Conservation (phyloP, 2,113 vertebrate genomes). For the Podarcis raffonei region DNA sequence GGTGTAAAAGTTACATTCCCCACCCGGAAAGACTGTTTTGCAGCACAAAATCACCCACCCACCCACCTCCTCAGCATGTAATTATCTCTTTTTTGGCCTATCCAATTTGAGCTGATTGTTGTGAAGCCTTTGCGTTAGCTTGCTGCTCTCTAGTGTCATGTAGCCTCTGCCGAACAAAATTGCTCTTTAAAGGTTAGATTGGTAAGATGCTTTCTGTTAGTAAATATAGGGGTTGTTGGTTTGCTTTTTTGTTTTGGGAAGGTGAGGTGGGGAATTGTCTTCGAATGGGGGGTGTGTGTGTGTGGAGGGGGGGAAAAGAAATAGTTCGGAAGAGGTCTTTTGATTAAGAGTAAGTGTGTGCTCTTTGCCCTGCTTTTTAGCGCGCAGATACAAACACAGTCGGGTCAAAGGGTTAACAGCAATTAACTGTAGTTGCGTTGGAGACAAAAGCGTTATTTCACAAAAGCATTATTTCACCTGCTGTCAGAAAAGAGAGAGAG, state of each 20-base stretch:
- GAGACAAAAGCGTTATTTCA: slow-evolving; percentile 77
- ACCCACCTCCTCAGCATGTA: neutral
- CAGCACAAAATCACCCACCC: slow-evolving; percentile 23
- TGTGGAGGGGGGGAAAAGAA: neutral
- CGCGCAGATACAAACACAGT: slow-evolving; percentile 65
- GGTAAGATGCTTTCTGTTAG: slow-evolving; percentile 45
- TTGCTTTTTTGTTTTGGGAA: neutral
- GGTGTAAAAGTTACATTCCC: neutral
- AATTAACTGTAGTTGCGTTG: slow-evolving; percentile 78
- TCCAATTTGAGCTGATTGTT: slow-evolving; percentile 15
- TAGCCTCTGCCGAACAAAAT: neutral
- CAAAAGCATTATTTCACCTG: slow-evolving; percentile 89
- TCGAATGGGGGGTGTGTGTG: neutral
- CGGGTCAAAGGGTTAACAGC: slow-evolving; percentile 90
- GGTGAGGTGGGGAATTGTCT: neutral
- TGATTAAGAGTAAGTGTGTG: slow-evolving; percentile 75
- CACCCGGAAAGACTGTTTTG: slow-evolving; percentile 33
- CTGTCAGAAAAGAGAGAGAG: slow-evolving; percentile 70
- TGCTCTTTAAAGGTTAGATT: slow-evolving; percentile 28
- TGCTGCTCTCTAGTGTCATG: neutral
- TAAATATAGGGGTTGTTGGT: neutral
- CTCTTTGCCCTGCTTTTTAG: slow-evolving; percentile 76
- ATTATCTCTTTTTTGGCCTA: slow-evolving; percentile 30
- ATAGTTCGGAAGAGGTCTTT: slow-evolving; percentile 78
- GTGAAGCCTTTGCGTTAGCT: neutral